Evolutionary conservation across 1,140 invertebrate genomes (phyloP), one percentile per base, ranked within the genome.

Genomic region (Propsilocerus akamusi): DNA sequence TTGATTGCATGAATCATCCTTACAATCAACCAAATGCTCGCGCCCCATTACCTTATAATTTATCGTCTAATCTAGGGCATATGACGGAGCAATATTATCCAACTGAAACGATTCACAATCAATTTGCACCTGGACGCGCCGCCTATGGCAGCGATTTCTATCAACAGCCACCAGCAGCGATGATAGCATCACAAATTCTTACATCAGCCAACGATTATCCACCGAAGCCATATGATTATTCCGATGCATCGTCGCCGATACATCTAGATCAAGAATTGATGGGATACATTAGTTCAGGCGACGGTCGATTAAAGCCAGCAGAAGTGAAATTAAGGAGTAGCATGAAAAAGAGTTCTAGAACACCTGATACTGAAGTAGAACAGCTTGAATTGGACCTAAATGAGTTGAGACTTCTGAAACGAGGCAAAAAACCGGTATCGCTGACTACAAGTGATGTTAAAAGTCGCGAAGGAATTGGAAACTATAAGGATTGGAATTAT

Each of bases 401-500:
- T 49, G 5, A 55, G 59, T 50, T 48, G 61, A 67, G 49, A 61
- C 62, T 8, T 58, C 12, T 41, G 24, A 50, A 22, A 26, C 26
- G 25, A 10, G 41, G 8, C 0, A 68, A 70, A 49, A 69, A 66
- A 0, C 67, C 69, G 51, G 65, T 68, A 8, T 56, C 63, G 0
- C 54, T 70, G 55, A 74, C 63, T 63, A 71, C 64, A 3, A 68
- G 59, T 28, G 68, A 71, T 52, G 59, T 59, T 17, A 64, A 64
- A 26, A 61, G 60, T 7, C 58, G 65, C 47, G 74, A 77, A 50
- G 75, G 73, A 3, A 72, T 75, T 54, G 75, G 74, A 4, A 75
- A 74, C 1, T 78, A 76, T 51, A 80, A 81, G 51, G 75, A 73
- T 46, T 86, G 83, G 82, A 80, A 83, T 58, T 86, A 82, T 59